A percentile compares a stretch with the other conserved stretches of the same genome.
phyloP scores from a whole-genome alignment of 1,140 invertebrate species.

The Periplaneta americana region DNA sequence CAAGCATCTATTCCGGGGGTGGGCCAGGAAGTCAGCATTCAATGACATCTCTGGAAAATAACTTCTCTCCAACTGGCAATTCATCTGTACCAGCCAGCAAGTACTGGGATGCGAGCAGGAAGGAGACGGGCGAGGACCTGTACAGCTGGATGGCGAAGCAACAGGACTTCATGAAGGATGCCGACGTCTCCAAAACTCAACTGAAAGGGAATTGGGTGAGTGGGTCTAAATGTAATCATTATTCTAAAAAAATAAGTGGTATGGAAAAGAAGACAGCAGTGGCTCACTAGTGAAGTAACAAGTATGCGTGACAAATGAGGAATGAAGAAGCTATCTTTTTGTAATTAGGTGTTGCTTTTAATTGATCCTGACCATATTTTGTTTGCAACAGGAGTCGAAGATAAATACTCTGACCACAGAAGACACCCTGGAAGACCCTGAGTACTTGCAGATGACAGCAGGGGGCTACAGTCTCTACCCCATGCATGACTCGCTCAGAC shows the following conservation, averaged over 20 bases:
- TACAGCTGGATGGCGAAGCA: slow-evolving; percentile 96
- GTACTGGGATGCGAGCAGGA: slow-evolving; percentile 24
- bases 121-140: slow-evolving; percentile 63
- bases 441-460: slow-evolving; percentile 25
- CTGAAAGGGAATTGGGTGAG: slow-evolving; percentile 38
- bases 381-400: slow-evolving; percentile 44
- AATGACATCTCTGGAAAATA: slow-evolving; percentile 36
- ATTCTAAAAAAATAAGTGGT: too few species aligned
- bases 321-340: too few species aligned
- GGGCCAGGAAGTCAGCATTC: slow-evolving; percentile 43
- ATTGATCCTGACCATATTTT: too few species aligned
- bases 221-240: too few species aligned
- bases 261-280: too few species aligned
- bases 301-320: too few species aligned
- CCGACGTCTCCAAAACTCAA: neutral
- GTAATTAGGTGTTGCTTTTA: too few species aligned
- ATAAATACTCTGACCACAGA: slow-evolving; percentile 43
- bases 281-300: too few species aligned
- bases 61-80: slow-evolving; percentile 19
- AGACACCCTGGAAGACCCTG: slow-evolving; percentile 27
- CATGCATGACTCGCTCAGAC: slow-evolving; percentile 73
- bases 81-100: neutral
- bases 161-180: slow-evolving; percentile 53
- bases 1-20: slow-evolving; percentile 51
- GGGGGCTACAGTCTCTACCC: slow-evolving; percentile 57